Base-by-base conservation (phyloP, 2,888 invertebrate genomes). In the Ferrisia virgata region DNA sequence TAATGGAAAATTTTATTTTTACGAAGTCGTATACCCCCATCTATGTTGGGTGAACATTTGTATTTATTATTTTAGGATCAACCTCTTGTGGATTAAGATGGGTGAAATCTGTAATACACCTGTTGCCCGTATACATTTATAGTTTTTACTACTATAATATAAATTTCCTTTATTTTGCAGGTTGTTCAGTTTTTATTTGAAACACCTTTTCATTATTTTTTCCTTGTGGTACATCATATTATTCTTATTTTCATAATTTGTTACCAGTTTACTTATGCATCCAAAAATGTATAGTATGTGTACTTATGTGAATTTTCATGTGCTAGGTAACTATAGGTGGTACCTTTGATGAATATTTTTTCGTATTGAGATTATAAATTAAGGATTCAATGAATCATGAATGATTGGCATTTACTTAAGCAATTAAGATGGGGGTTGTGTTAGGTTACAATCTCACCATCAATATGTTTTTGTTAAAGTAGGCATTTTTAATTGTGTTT, bases 21-120 rank as follows among this genome's bases (percentile, higher is more conserved):
- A n/a, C 22, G 64, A 2, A 9, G 36, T 22, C 64, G 15, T 28
- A 13, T 64, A 64, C 28, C 64, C 43, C 28, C n/a, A n/a, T 64
- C 36, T 36, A 31, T 18, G 22, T n/a, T 36, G 36, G 6, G 15
- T 76, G 18, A 28, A 76, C 18, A 76, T 76, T 36, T n/a, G 33
- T 72, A 72, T 33, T 72, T 72, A 72, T 64, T 33, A 72, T 72
- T 33, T 72, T 31, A 72, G 18, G 33, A n/a, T 15, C 5, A 33
- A 33, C 72, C 33, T 22, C 72, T 15, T 18, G n/a, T 31, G 8
- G 33, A 33, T n/a, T 33, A 9, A n/a, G 36, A 31, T 36, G 36
- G 33, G 33, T 76, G 72, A 76, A 76, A 76, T 76, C 72, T 76
- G 72, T 76, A 36, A 36, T 36, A 76, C 72, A 76, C 72, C 72